Evolutionary conservation across 2,113 vertebrate genomes (phyloP), one percentile per base, ranked within the genome.

Genomic region (Paedocypris sp.): DNA sequence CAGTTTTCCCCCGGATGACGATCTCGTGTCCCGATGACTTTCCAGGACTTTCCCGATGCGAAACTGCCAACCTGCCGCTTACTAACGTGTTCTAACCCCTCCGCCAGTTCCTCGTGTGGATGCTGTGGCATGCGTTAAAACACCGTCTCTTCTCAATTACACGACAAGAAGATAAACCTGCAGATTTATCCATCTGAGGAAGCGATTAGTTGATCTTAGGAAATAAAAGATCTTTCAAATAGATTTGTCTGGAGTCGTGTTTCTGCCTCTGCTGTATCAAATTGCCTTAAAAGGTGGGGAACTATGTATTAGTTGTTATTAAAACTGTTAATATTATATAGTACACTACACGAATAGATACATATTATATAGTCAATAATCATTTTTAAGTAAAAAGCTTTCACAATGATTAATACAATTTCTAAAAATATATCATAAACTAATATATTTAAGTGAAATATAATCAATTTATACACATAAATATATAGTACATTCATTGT

Each of bases 161-260:
- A n/a, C n/a, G n/a, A n/a, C n/a, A 23, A 66, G 72, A 72, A 70
- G 63, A 69, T 75, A 62, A 62, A 69, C 69, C 66, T 73, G 51
- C 57, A 64, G 60, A 75, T 74, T 73, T 76, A 73, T 73, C 66
- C 77, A 68, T n/a, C n/a, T 80, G 71, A 77, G 72, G 79, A 80
- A 70, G 73, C 58, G 54, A 63, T 42, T 73, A 79, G 69, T 53
- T 70, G 71, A 83, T 65, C 74, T 74, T 73, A 78, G 66, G 50
- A 80, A 85, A 85, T 85, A 86, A 86, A n/a, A 85, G 58, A 47
- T 70, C 71, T 82, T 83, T 86, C 80, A 75, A 74, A 70, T 83
- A 81, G 52, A 45, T 16, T n/a, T 63, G 76, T 68, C 16, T 69
- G 49, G 49, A 66, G 73, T 77, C 60, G 46, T 76, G 60, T 77